These are phyloP conservation scores for Dysdera silvatica DNA, from an alignment of 1,140 invertebrate species.

Conservation along the genomic window DNA sequence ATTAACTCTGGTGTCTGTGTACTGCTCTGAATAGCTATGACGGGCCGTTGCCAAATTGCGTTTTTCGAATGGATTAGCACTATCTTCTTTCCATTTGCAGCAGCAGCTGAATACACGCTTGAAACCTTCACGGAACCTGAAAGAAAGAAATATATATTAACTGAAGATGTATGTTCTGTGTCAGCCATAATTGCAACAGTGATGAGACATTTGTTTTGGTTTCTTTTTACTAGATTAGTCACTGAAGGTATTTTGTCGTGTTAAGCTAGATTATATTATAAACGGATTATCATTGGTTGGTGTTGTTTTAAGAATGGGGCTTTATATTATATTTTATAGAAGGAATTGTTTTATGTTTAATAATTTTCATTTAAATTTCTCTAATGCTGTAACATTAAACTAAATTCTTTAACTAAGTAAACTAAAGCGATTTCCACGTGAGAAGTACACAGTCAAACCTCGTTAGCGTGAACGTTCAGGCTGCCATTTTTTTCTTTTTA, in stretches of 20 bases:
- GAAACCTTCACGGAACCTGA: conserved; percentile 77
- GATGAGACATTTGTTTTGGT: too few relatives aligned
- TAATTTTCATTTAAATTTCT: neutral
- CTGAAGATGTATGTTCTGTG: neutral
- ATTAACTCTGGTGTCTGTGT: conserved; percentile 32
- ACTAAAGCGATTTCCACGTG: too few relatives aligned
- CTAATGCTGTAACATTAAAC: too few relatives aligned
- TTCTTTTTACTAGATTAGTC: too few relatives aligned
- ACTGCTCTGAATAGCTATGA: conserved; percentile 35
- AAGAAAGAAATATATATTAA: conserved; percentile 15
- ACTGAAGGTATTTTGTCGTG: too few relatives aligned
- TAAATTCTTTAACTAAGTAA: too few relatives aligned
- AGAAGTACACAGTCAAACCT: too few relatives aligned
- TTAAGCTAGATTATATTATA: neutral
- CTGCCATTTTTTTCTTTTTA: too few relatives aligned
- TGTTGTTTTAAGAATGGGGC: neutral
- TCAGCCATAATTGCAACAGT: neutral
- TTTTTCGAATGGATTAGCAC: conserved; percentile 18
- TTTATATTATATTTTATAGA: neutral
- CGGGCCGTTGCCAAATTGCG: conserved; percentile 26
- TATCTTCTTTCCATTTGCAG: conserved; percentile 30
- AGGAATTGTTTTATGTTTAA: neutral
- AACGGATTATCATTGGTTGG: neutral
- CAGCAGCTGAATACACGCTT: conserved; percentile 76
- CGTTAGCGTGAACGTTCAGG: too few relatives aligned